Evolutionary conservation across 2,113 vertebrate species (phyloP).

Genomic region (Anolis sagrei): DNA sequence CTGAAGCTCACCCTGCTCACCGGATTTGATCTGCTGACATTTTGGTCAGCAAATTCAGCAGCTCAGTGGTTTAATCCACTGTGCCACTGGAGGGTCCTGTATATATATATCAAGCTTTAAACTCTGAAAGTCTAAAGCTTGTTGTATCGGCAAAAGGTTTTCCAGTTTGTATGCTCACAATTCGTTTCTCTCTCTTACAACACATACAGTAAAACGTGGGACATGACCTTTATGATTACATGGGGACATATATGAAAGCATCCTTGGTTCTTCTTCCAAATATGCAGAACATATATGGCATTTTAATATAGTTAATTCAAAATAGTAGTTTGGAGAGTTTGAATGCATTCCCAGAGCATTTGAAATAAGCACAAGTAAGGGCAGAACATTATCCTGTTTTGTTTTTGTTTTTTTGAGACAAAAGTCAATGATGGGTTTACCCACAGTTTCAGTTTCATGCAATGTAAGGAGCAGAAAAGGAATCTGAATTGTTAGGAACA

Average conservation of each 20-base stretch:
- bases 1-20: too few species aligned
- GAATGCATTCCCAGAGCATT: background rate
- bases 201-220: background rate
- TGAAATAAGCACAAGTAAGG: background rate
- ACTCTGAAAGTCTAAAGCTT: too few species aligned
- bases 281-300: background rate
- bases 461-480: slow-evolving; percentile 22
- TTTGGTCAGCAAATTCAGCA: too few species aligned
- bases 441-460: slow-evolving; percentile 5
- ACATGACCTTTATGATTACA: background rate
- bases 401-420: background rate
- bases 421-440: background rate
- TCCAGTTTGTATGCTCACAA: background rate
- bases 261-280: background rate
- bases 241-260: background rate
- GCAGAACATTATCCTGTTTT: background rate
- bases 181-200: background rate
- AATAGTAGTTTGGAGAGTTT: background rate
- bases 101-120: too few species aligned
- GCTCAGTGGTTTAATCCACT: too few species aligned
- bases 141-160: background rate
- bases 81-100: too few species aligned
- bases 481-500: background rate
- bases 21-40: too few species aligned
- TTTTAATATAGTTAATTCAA: background rate